These are phyloP conservation scores for Lottia scabra DNA, from an alignment of 2,888 invertebrate species.

Conservation along the genomic window DNA sequence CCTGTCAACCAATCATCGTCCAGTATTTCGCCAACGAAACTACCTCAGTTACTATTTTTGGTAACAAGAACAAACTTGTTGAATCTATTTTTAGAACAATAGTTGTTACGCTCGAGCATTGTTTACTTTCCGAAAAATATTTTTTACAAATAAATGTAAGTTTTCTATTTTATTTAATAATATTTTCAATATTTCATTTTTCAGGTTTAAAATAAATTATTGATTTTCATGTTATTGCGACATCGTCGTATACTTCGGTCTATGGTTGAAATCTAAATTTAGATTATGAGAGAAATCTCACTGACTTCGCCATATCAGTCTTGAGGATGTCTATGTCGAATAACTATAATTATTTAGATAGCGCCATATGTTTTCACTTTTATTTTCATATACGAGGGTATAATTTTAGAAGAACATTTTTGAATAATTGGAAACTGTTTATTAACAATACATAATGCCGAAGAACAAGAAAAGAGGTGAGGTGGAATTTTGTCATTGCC, in stretches of 20 bases:
- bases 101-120: no score
- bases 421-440: constrained; percentile 44
- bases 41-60: background rate
- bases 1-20: background rate
- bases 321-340: constrained; percentile 50
- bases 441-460: constrained; percentile 54
- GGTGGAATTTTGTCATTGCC: constrained; percentile 10
- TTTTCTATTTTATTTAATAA: no score
- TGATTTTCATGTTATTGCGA: no score
- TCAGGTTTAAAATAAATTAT: no score
- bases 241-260: background rate
- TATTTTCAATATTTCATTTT: no score
- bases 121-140: no score
- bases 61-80: background rate
- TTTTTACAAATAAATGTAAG: no score
- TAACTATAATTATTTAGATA: constrained; percentile 35
- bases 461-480: constrained; percentile 55
- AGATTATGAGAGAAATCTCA: constrained; percentile 11
- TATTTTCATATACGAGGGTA: constrained; percentile 57
- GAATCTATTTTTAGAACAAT: no score
- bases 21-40: background rate
- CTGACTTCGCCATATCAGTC: background rate
- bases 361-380: constrained; percentile 40
- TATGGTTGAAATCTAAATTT: constrained; percentile 10
- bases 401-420: constrained; percentile 45